Base-by-base conservation (phyloP, 2,888 invertebrate species). In the Xanthia togata region DNA sequence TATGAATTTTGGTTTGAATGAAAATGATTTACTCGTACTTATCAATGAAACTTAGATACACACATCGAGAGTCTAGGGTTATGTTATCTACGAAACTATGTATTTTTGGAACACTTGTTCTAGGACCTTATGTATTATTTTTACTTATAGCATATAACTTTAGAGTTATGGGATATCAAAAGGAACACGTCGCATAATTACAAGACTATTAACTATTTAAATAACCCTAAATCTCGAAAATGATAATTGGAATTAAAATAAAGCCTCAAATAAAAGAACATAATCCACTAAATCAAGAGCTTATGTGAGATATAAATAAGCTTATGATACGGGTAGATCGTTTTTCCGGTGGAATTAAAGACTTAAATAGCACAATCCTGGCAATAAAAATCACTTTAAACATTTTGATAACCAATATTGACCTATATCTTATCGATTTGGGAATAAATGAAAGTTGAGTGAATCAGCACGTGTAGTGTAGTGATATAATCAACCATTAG, bases 311-410 rank as follows among this genome's bases (percentile, higher is more conserved):
- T 79, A 69, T 63, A 77, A 69, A 68, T n/a, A 70, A 60, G 67
- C 63, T 64, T 53, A 71, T 63, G 57, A 73, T 81, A 82, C 20
- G 62, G 12, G n/a, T 47, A 38, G 44, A 55, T 41, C n/a, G 14
- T 68, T 14, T 68, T n/a, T 35, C 6, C 2, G n/a, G 14, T 68
- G 53, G 26, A 26, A 55, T 82, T 77, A 78, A 82, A 31, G 20
- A 71, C n/a, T 44, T 50, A 50, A 57, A 75, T 44, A 59, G 50
- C 44, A 44, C 41, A 73, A 73, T 35, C 14, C 59, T 20, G 35
- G 8, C n/a, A 41, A n/a, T 83, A 70, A 78, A 82, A 83, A 77
- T 70, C 67, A 63, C 31, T 55, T 55, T 17, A 17, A 38, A 17
- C 23, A 50, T 47, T 57, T 26, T 6, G 41, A 57, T 81, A 57